These are phyloP conservation scores for Alexandromys oeconomus DNA, from an alignment of 2,797 vertebrate genomes.

Conservation along the genomic window DNA sequence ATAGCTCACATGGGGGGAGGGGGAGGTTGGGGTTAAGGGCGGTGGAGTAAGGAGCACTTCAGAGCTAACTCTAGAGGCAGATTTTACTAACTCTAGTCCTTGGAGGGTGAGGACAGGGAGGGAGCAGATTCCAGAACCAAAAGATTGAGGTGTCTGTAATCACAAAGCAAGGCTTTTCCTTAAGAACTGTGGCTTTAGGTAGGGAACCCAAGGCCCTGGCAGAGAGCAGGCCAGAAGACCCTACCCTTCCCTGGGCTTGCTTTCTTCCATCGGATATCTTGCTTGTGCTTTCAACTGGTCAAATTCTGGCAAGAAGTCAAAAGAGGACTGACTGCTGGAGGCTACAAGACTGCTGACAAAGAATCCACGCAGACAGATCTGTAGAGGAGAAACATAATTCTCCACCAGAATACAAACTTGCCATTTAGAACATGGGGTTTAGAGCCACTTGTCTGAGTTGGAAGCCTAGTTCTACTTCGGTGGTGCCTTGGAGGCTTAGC, in stretches of 20 bases:
- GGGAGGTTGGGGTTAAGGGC: not conserved
- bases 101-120: not conserved
- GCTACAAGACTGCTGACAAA: not conserved
- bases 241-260: rapidly evolving
- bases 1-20: not conserved
- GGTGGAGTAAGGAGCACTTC: not conserved
- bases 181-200: not conserved
- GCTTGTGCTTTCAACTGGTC: not conserved
- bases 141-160: not conserved
- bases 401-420: too few species aligned
- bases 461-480: not conserved
- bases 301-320: not conserved
- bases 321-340: rapidly evolving
- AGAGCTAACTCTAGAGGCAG: not conserved
- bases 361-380: not conserved
- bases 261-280: not conserved
- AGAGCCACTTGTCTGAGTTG: not conserved
- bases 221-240: not conserved
- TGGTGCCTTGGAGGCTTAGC: not conserved
- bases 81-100: not conserved
- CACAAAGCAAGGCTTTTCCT: not conserved
- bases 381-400: not conserved
- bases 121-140: not conserved
- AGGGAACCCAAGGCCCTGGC: not conserved
- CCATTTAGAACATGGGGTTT: not conserved